Percentiles rank a stretch among this genome's conserved stretches.
Evolutionary conservation across 2,888 invertebrate species (phyloP).

Genomic region (Piscicola geometra): DNA sequence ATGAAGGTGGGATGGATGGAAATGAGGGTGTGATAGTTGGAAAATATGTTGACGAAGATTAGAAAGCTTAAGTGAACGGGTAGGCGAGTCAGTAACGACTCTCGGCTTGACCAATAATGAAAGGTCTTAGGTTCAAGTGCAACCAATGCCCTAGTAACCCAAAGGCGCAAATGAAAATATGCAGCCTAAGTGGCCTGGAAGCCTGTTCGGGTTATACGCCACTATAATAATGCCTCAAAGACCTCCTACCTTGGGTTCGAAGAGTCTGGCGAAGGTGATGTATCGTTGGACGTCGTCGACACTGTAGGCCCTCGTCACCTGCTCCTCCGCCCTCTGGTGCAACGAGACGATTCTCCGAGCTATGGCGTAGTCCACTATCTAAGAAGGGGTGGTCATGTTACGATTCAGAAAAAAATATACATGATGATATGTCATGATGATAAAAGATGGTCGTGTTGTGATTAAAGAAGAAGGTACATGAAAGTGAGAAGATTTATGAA

Average conservation of each 20-base stretch:
- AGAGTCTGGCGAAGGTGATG: conserved; percentile 90
- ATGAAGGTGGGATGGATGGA: no score
- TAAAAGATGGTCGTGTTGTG: not conserved
- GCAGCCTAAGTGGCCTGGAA: no score
- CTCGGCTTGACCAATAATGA: no score
- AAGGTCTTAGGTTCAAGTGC: no score
- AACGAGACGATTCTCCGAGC: conserved; percentile 91
- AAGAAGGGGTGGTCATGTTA: conserved; percentile 39
- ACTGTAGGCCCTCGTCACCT: conserved; percentile 74
- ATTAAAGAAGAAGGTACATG: not conserved
- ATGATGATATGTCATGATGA: not conserved
- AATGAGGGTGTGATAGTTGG: no score
- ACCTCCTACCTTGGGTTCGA: conserved; percentile 84
- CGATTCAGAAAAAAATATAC: not conserved
- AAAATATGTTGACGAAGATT: no score
- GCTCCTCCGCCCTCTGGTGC: conserved; percentile 77
- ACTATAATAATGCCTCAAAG: no score
- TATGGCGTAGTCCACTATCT: conserved; percentile 89
- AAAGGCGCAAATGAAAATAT: no score
- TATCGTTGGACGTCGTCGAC: conserved; percentile 86
- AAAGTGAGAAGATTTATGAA: not conserved
- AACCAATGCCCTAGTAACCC: no score
- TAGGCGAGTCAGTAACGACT: no score
- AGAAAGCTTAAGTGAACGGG: no score
- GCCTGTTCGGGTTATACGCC: no score